Percentiles rank a stretch among this genome's conserved stretches.
Conservation (phyloP, 2,797 vertebrate species). For the Xenops minutus region DNA sequence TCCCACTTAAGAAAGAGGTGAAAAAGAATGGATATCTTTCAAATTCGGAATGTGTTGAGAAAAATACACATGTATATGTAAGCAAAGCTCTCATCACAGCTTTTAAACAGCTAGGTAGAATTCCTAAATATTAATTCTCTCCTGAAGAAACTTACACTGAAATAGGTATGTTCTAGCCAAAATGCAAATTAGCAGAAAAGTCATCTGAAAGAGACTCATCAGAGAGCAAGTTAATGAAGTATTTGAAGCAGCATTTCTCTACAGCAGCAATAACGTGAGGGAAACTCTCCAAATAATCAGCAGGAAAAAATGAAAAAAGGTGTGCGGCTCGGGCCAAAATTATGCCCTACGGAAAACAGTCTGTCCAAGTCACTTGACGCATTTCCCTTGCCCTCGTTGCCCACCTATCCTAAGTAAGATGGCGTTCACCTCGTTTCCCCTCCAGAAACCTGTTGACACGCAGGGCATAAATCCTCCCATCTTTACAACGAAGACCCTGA, state of each 20-base stretch:
- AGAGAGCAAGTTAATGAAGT: neutral
- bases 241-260: neutral
- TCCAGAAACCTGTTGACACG: neutral
- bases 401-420: neutral
- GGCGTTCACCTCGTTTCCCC: neutral
- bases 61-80: accelerated
- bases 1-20: neutral
- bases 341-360: accelerated
- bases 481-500: neutral
- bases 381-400: neutral
- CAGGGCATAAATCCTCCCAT: neutral
- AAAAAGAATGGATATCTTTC: neutral
- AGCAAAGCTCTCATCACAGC: neutral
- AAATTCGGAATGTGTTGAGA: neutral
- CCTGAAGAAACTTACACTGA: neutral
- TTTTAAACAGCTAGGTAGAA: neutral
- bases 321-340: neutral
- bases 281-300: neutral
- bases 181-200: neutral
- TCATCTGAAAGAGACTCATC: neutral
- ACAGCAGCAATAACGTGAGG: neutral
- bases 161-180: neutral
- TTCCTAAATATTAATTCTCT: neutral
- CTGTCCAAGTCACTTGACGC: neutral
- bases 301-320: neutral